These are phyloP conservation scores for Spicauda simplicius DNA, from an alignment of 2,888 invertebrate genomes.

Conservation along the genomic window DNA sequence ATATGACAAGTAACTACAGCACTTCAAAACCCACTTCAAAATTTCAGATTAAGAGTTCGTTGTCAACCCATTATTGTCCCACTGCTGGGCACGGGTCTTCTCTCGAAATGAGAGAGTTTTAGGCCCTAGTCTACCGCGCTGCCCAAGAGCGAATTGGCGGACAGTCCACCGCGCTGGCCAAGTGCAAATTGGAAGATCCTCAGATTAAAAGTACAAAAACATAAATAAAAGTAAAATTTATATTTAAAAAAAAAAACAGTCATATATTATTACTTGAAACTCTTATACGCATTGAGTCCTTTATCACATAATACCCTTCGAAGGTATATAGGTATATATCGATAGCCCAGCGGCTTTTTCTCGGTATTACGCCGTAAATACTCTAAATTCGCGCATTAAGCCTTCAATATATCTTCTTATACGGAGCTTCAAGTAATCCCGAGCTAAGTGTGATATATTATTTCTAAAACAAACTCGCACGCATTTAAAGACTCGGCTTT, in stretches of 20 bases:
- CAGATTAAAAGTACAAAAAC: too few species aligned
- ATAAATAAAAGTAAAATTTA: not conserved
- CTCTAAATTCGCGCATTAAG: conserved; percentile 47
- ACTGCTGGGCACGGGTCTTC: too few species aligned
- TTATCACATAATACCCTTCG: conserved; percentile 7
- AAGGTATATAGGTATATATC: conserved; percentile 18
- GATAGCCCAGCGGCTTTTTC: conserved; percentile 19
- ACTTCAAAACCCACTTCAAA: too few species aligned
- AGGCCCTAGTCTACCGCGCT: too few species aligned
- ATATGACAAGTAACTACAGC: too few species aligned
- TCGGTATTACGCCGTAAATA: conserved; percentile 32
- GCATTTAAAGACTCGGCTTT: conserved; percentile 39
- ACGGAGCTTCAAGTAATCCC: conserved; percentile 67
- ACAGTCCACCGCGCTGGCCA: too few species aligned
- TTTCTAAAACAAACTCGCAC: conserved; percentile 59
- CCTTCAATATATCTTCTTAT: conserved; percentile 65
- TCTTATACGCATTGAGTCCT: not conserved
- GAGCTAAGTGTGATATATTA: conserved; percentile 74
- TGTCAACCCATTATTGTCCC: too few species aligned
- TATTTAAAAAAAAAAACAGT: not conserved
- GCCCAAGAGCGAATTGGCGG: too few species aligned
- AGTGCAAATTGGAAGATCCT: too few species aligned
- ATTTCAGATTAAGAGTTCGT: too few species aligned
- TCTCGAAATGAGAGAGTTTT: too few species aligned
- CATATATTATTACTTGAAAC: not conserved